Evolutionary conservation across 2,888 invertebrate genomes (phyloP).

Genomic region (Melanotus villosus): DNA sequence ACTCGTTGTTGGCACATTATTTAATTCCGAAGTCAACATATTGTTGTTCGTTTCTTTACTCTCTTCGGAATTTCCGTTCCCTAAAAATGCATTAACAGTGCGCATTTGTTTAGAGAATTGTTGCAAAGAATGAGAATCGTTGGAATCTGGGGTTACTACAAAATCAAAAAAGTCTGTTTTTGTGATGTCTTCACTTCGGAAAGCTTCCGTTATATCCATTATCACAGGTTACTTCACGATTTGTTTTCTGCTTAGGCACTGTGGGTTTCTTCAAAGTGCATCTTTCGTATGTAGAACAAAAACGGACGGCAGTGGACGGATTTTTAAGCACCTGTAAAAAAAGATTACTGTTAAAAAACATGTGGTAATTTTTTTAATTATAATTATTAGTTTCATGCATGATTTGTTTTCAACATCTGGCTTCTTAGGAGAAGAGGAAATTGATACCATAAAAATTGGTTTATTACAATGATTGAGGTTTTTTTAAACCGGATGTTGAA

Average conservation of each 20-base stretch:
- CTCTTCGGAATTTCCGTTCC: conserved; percentile 70
- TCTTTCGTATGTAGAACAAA: conserved; percentile 17
- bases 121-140: conserved; percentile 73
- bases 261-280: conserved; percentile 14
- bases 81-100: conserved; percentile 77
- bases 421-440: too few relatives aligned
- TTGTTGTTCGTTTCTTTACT: conserved; percentile 73
- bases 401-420: too few relatives aligned
- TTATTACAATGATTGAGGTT: too few relatives aligned
- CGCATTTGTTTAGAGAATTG: conserved; percentile 80
- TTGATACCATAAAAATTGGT: conserved; percentile 15
- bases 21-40: conserved; percentile 62
- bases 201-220: conserved; percentile 89
- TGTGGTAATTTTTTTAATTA: not conserved
- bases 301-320: conserved; percentile 27
- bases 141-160: conserved; percentile 85
- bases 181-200: conserved; percentile 84
- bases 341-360: not conserved
- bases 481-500: not conserved
- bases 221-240: conserved; percentile 66
- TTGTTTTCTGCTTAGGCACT: conserved; percentile 10
- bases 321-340: conserved; percentile 32
- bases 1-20: conserved; percentile 67
- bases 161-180: conserved; percentile 93
- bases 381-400: not conserved